These are phyloP conservation scores for Catagonus wagneri DNA, from an alignment of 2,113 vertebrate genomes.

Conservation along the genomic window DNA sequence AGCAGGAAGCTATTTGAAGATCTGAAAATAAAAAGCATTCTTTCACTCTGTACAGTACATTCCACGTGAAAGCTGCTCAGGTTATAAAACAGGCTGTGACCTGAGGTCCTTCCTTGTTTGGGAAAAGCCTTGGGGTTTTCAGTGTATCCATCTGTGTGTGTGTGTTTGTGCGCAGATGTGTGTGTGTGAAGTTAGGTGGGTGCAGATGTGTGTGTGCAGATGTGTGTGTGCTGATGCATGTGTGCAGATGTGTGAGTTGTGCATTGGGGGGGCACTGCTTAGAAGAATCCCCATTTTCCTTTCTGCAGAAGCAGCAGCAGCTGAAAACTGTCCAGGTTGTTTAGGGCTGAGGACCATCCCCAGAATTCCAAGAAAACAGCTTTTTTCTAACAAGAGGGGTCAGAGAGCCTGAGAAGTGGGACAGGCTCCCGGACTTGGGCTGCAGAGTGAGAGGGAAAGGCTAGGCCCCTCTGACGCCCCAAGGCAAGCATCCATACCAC, in stretches of 20 bases:
- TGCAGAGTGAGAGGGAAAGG: conserved; percentile 62
- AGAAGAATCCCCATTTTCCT: conserved; percentile 55
- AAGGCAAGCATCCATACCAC: conserved; percentile 69
- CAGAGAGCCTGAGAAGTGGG: conserved; percentile 83
- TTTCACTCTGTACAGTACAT: background rate
- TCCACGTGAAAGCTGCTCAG: background rate
- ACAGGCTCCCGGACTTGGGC: conserved; percentile 81
- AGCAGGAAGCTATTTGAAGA: background rate
- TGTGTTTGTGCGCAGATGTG: background rate
- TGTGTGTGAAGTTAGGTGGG: background rate
- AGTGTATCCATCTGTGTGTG: background rate
- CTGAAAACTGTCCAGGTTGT: conserved; percentile 84
- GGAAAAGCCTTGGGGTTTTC: background rate
- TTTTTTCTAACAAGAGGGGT: conserved; percentile 72
- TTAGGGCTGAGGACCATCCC: conserved; percentile 83
- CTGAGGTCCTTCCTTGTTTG: conserved; percentile 75
- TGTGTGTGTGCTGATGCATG: background rate
- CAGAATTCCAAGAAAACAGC: conserved; percentile 65
- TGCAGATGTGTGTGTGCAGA: too few relatives aligned
- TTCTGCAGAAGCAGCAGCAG: conserved; percentile 64
- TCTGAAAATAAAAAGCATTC: background rate
- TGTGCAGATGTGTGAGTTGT: background rate
- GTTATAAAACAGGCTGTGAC: conserved; percentile 15
- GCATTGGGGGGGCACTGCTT: background rate
- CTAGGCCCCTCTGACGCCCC: conserved; percentile 70